Conservation (phyloP, 1,140 invertebrate species). For the Drosophila nikananu region DNA sequence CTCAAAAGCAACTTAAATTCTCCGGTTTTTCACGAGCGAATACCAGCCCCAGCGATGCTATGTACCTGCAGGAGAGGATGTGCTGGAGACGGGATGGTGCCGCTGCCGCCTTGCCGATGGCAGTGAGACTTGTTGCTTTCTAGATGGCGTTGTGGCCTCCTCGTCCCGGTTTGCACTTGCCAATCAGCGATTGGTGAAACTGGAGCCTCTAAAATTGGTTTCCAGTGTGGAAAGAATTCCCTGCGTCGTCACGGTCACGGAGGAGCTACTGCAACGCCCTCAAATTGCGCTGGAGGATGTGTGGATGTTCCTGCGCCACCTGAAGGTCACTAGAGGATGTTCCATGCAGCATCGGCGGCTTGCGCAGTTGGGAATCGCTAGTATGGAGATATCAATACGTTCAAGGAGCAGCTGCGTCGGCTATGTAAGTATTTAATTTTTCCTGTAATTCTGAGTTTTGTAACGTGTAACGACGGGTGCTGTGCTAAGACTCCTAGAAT, state of each 20-base stretch:
- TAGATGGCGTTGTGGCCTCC: constrained; percentile 60
- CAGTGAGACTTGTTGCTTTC: constrained; percentile 61
- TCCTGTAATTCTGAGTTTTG: no score
- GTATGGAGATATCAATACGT: constrained; percentile 53
- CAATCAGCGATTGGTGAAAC: constrained; percentile 23
- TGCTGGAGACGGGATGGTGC: constrained; percentile 31
- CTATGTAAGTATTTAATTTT: constrained; percentile 20
- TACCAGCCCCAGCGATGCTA: constrained; percentile 42
- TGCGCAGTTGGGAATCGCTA: constrained; percentile 51
- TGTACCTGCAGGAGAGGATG: constrained; percentile 16
- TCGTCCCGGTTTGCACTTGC: background rate
- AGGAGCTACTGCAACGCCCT: constrained; percentile 28
- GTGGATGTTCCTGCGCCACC: constrained; percentile 43
- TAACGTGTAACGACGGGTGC: no score
- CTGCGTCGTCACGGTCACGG: constrained; percentile 51
- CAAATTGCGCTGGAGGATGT: constrained; percentile 34
- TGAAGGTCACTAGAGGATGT: constrained; percentile 48
- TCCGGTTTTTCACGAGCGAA: constrained; percentile 45
- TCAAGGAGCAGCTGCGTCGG: constrained; percentile 52
- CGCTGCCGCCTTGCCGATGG: constrained; percentile 54
- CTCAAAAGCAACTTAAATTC: constrained; percentile 10
- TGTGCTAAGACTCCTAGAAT: no score
- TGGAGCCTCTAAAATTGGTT: constrained; percentile 13
- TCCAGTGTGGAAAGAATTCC: background rate
- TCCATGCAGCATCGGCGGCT: constrained; percentile 40